Evolutionary conservation across 2,113 vertebrate species (phyloP), one percentile per base, ranked within the genome.

Genomic region (Columbina picui): DNA sequence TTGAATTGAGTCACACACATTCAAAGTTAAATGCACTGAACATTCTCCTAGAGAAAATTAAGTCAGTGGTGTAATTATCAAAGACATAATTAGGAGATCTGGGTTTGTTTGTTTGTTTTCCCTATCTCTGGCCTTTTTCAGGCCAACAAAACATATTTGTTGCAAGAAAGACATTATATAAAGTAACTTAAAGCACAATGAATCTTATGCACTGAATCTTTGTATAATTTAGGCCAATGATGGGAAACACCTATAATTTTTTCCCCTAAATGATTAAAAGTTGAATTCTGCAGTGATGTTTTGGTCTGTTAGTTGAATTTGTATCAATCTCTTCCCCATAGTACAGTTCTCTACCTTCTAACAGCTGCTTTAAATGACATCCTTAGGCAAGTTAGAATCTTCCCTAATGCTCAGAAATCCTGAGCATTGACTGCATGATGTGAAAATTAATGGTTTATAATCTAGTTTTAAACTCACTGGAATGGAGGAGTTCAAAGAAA

Each of bases 401-500:
- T 84, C 56, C 22, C 45, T 93, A 96, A 85, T 75, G 41, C 49
- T 89, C 12, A 10, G 70, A 96, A 97, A 96, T 96, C 69, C 79
- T 87, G 60, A 87, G 63, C 29, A 61, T 12, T 80, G 73, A 49
- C 87, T 96, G 52, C 59, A 94, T 94, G 78, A 97, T 95, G 59
- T 85, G 91, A 83, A 96, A 96, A 21, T 91, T 94, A 97, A 94
- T 94, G 93, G 96, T 95, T 97, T 96, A 92, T 97, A 80, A 96
- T 96, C 95, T 90, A 71, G 47, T 87, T 97, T 95, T 95, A 94
- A 93, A 87, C 63, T 89, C 55, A 41, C n/a, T 91, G 91, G 76
- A 95, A 55, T 43, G 61, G 67, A 75, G 74, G 69, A 93, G 63
- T 97, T 97, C 94, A 96, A 96, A 96, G 85, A 88, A 91, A 91